Percentiles rank a stretch among this genome's conserved stretches.
Conservation (phyloP, 2,113 vertebrate species). For the Prochilodus magdalenae region DNA sequence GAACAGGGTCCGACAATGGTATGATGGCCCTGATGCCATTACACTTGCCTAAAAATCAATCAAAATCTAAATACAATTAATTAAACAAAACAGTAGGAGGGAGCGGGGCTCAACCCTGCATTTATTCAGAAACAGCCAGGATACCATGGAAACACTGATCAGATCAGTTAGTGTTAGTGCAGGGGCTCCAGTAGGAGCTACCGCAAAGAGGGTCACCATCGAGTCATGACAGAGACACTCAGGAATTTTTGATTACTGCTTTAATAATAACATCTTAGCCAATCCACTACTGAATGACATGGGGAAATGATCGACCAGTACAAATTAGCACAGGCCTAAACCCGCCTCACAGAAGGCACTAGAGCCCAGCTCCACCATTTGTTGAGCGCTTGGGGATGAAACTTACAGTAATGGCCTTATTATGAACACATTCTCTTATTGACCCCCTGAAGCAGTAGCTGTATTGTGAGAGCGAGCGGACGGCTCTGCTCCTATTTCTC, state of each 20-base stretch:
- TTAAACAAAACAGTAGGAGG: not conserved
- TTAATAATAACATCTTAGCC: constrained; percentile 1
- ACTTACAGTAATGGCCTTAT: constrained; percentile 52
- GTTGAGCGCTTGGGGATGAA: constrained; percentile 9
- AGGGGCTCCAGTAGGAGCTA: not conserved
- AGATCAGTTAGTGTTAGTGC: constrained; percentile 4
- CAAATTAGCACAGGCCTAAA: constrained; percentile 18
- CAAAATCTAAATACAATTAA: not conserved
- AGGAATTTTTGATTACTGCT: constrained; percentile 3
- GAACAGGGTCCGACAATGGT: not conserved
- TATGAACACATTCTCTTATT: constrained; percentile 49
- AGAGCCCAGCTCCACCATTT: constrained; percentile 17
- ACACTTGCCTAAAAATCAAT: not conserved
- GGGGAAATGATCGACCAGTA: not conserved
- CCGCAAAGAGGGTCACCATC: too few relatives aligned
- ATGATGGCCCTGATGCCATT: not conserved
- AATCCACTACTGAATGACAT: not conserved
- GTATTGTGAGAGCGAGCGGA: not conserved
- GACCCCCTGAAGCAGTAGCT: constrained; percentile 31
- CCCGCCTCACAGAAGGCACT: not conserved
- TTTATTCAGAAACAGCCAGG: constrained; percentile 31
- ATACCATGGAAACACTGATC: constrained; percentile 39
- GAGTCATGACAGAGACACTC: not conserved
- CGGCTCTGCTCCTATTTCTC: constrained; percentile 34
- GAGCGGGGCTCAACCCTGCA: not conserved